These are phyloP conservation scores for Pogonocichla stellata DNA, from an alignment of 2,113 vertebrate genomes.

Conservation along the genomic window DNA sequence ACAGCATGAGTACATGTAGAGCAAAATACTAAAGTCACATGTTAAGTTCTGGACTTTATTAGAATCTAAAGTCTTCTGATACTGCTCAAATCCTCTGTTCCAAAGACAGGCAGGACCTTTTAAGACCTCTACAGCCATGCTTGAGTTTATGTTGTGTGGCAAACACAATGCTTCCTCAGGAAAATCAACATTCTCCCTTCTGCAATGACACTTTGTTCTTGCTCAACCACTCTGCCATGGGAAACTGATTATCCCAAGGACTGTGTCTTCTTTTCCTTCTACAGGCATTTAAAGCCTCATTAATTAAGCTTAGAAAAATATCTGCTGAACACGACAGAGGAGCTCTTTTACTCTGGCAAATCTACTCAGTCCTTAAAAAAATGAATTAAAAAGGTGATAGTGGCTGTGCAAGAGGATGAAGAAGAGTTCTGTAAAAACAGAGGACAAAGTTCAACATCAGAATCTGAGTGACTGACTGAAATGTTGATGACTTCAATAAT, in stretches of 20 bases:
- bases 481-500: background rate
- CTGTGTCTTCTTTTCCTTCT: background rate
- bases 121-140: background rate
- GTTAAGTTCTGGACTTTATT: background rate
- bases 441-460: background rate
- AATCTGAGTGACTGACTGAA: background rate
- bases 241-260: background rate
- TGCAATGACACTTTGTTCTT: background rate
- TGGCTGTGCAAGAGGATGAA: background rate
- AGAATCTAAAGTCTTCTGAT: background rate
- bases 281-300: background rate
- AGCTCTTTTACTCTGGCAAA: background rate
- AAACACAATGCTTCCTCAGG: background rate
- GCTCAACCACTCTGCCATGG: background rate
- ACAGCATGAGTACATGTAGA: background rate
- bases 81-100: background rate
- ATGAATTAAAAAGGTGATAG: background rate
- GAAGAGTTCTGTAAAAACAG: background rate
- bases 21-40: rapidly evolving
- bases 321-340: background rate
- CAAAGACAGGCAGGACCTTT: background rate
- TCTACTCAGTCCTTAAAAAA: background rate
- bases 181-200: background rate
- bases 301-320: background rate
- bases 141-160: background rate